Percentiles rank a stretch among this genome's conserved stretches.
These are phyloP conservation scores for Dromaius novaehollandiae DNA, from an alignment of 2,113 vertebrate species.

Conservation along the genomic window DNA sequence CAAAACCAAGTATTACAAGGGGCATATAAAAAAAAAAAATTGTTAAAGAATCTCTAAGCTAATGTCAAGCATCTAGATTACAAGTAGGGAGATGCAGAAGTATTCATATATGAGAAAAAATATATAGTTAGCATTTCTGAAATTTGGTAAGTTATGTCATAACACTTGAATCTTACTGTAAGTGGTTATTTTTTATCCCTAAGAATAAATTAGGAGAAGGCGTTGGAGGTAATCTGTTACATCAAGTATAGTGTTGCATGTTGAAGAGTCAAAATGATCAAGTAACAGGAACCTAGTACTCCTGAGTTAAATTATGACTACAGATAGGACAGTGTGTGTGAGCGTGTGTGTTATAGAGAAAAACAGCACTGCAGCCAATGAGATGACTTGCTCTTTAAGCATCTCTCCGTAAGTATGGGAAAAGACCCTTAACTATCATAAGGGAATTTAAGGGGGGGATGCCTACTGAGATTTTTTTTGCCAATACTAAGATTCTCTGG, in stretches of 20 bases:
- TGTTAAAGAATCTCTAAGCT: not conserved
- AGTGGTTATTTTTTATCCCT: not conserved
- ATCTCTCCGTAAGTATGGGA: not conserved
- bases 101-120: not conserved
- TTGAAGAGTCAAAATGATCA: not conserved
- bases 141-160: not conserved
- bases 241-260: not conserved
- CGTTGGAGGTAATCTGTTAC: not conserved
- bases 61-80: not conserved
- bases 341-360: not conserved
- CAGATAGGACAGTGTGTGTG: not conserved
- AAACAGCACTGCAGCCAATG: rapidly evolving
- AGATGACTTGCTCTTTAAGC: not conserved
- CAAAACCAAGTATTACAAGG: not conserved
- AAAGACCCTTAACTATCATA: not conserved
- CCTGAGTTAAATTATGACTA: not conserved
- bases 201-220: not conserved
- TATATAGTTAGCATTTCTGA: not conserved
- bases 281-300: not conserved
- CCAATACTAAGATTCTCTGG: not conserved
- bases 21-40: not conserved
- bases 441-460: not conserved
- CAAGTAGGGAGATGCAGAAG: not conserved
- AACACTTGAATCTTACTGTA: not conserved
- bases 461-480: not conserved